phyloP scores from a whole-genome alignment of 1,140 invertebrate genomes.

The Lepidurus packardi region DNA sequence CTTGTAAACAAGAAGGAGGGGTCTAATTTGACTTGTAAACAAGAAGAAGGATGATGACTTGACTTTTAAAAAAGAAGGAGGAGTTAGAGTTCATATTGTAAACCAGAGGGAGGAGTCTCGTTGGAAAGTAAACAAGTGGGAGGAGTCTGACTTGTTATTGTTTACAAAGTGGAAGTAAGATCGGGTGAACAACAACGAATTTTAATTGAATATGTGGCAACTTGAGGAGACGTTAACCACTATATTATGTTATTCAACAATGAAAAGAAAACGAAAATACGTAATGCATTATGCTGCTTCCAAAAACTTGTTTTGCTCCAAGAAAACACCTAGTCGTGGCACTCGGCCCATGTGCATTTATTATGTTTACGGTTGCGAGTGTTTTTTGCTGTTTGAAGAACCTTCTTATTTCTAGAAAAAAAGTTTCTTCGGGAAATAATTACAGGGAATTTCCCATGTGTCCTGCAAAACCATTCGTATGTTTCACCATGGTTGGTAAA shows the following conservation, averaged over 20 bases:
- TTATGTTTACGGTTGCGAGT: neutral
- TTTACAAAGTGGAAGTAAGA: neutral
- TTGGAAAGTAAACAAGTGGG: no score
- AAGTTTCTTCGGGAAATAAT: no score
- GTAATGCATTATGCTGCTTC: constrained; percentile 9
- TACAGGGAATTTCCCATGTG: neutral
- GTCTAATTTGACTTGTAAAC: no score
- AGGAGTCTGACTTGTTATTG: no score
- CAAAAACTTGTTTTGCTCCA: neutral
- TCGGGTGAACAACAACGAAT: neutral
- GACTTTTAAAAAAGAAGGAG: no score
- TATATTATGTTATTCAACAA: neutral
- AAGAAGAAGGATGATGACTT: no score
- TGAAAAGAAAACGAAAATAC: neutral
- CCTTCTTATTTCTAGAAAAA: no score
- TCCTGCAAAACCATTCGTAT: neutral
- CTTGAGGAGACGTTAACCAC: neutral
- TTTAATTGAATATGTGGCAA: neutral
- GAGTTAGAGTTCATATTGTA: no score
- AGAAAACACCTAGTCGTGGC: neutral
- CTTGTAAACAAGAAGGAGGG: no score
- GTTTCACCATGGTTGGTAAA: neutral
- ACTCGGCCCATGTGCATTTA: neutral
- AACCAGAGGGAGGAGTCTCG: no score
- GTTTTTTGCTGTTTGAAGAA: no score